Conservation (phyloP, 2,888 invertebrate genomes). For the Teleogryllus oceanicus region DNA sequence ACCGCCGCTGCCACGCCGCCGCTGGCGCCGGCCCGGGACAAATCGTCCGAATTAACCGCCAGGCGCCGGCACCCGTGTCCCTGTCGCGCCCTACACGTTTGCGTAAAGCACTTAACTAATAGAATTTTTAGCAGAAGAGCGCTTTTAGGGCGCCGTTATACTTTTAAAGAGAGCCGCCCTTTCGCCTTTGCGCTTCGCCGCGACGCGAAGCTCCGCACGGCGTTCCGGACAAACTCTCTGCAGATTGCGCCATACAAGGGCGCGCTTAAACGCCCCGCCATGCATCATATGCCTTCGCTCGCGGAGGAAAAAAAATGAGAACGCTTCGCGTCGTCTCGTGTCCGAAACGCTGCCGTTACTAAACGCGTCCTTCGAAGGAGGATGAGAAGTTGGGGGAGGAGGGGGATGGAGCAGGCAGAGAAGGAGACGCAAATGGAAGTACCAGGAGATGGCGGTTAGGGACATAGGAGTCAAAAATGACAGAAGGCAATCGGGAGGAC, state of each 20-base stretch:
- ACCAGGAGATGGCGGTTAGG: too few species aligned
- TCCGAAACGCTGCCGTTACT: not conserved
- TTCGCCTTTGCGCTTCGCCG: not conserved
- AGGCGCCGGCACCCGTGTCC: not conserved
- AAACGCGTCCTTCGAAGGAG: too few species aligned
- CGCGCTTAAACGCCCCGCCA: not conserved
- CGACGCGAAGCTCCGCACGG: too few species aligned
- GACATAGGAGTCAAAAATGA: too few species aligned
- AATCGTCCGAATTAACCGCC: not conserved
- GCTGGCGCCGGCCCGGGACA: not conserved
- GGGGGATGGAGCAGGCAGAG: too few species aligned
- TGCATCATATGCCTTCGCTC: not conserved
- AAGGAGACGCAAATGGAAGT: too few species aligned
- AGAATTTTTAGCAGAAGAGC: conserved; percentile 6
- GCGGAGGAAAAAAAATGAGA: not conserved
- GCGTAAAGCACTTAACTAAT: conserved; percentile 1
- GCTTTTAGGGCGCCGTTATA: not conserved
- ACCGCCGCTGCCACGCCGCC: not conserved
- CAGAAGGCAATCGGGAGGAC: too few species aligned
- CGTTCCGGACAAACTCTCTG: not conserved
- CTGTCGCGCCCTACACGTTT: not conserved
- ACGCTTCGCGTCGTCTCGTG: not conserved
- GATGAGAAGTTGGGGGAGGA: too few species aligned
- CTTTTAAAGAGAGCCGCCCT: not conserved
- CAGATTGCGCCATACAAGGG: not conserved